Conservation (phyloP, 1,140 invertebrate genomes). For the Drosophila ogumai region DNA sequence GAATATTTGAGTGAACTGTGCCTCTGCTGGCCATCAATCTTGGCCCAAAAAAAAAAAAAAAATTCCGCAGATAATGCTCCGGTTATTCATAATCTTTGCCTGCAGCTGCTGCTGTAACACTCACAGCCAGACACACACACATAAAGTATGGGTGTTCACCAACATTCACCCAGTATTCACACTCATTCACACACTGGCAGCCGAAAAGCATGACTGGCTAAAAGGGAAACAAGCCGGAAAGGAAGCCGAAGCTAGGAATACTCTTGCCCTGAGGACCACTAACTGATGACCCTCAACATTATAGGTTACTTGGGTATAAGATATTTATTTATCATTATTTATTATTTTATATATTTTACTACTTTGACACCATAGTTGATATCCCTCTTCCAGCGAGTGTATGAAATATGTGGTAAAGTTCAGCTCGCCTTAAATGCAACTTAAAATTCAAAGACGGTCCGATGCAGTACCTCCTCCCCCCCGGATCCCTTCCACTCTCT, state of each 20-base stretch:
- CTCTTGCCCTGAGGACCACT: neutral
- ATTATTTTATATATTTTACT: neutral
- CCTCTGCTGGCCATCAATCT: constrained; percentile 40
- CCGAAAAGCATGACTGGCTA: constrained; percentile 47
- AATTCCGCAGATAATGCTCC: constrained; percentile 38
- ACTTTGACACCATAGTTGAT: neutral
- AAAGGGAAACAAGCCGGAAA: constrained; percentile 8
- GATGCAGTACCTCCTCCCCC: constrained; percentile 17
- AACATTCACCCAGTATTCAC: constrained; percentile 13
- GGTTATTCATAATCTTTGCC: constrained; percentile 32
- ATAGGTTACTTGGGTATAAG: neutral
- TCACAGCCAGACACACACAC: neutral
- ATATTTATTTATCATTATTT: neutral
- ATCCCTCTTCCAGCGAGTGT: neutral
- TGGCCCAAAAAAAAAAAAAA: constrained; percentile 13
- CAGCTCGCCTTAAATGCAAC: constrained; percentile 32
- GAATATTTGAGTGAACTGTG: constrained; percentile 17
- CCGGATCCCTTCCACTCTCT: neutral
- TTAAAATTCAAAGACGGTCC: constrained; percentile 58
- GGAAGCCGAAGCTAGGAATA: neutral
- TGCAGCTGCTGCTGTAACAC: constrained; percentile 30
- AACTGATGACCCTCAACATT: neutral
- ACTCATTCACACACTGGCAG: constrained; percentile 18
- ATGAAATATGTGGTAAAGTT: constrained; percentile 29
- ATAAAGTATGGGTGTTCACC: neutral